These are phyloP conservation scores for Microchirus variegatus DNA, from an alignment of 2,797 vertebrate species.

Conservation along the genomic window DNA sequence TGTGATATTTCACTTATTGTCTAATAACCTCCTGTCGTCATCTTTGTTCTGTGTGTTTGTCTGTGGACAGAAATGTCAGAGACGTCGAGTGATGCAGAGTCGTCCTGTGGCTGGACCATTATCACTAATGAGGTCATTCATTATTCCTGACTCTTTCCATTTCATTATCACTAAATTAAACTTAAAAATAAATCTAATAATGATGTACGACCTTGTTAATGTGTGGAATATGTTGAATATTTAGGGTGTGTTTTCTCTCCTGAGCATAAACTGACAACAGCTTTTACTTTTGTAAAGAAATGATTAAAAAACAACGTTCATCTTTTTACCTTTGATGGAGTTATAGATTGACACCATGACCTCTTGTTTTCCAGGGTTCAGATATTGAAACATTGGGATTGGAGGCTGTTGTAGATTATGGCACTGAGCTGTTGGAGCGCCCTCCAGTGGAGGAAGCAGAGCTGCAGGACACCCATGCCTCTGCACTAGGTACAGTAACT, in stretches of 20 bases:
- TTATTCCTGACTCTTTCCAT: not conserved
- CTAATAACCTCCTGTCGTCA: not conserved
- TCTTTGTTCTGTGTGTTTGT: not conserved
- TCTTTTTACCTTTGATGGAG: too few relatives aligned
- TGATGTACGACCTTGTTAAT: too few relatives aligned
- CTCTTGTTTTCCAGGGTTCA: slow-evolving; percentile 83
- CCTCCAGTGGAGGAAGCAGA: slow-evolving; percentile 68
- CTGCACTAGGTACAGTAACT: slow-evolving; percentile 71
- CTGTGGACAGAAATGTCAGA: slow-evolving; percentile 83
- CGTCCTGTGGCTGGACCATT: slow-evolving; percentile 96
- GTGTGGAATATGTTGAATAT: too few relatives aligned
- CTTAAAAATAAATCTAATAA: too few relatives aligned
- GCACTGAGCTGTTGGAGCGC: slow-evolving; percentile 61
- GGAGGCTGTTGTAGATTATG: slow-evolving; percentile 77
- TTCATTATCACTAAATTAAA: not conserved
- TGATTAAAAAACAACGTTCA: too few relatives aligned
- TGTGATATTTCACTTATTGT: too few relatives aligned
- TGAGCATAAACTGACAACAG: too few relatives aligned
- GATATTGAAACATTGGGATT: slow-evolving; percentile 87
- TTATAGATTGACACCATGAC: too few relatives aligned
- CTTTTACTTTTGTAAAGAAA: too few relatives aligned
- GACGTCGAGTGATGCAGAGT: slow-evolving; percentile 94
- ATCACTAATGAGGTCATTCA: slow-evolving; percentile 91
- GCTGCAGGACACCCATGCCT: slow-evolving; percentile 50
- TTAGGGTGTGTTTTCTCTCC: too few relatives aligned